Conservation (phyloP, 2,113 vertebrate genomes). For the Microcebus ravelobensis region DNA sequence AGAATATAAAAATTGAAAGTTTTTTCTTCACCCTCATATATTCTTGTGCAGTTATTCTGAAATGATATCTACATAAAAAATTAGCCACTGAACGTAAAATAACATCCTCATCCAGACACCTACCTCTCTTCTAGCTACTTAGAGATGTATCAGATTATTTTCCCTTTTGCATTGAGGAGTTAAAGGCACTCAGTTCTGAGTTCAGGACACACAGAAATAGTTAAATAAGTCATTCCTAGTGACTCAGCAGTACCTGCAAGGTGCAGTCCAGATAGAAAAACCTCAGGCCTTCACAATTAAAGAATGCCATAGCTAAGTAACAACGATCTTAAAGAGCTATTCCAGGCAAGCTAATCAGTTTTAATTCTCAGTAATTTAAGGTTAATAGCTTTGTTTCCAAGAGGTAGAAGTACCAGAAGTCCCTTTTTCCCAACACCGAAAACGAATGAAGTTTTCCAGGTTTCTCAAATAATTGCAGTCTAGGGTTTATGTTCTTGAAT, state of each 20-base stretch:
- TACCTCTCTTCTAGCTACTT: not conserved
- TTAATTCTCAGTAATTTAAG: not conserved
- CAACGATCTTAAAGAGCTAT: not conserved
- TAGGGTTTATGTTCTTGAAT: not conserved
- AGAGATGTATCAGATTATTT: not conserved
- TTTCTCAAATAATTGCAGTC: not conserved
- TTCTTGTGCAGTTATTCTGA: not conserved
- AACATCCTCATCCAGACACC: not conserved
- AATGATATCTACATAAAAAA: not conserved
- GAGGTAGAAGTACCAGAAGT: not conserved
- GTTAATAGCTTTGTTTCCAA: not conserved
- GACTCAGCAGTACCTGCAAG: not conserved
- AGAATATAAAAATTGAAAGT: not conserved
- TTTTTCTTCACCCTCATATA: not conserved
- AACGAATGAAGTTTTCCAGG: not conserved
- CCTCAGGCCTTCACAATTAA: not conserved
- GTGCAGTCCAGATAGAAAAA: not conserved
- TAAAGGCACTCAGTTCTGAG: not conserved
- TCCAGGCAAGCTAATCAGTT: not conserved
- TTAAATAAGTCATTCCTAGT: not conserved
- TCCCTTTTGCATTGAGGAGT: not conserved
- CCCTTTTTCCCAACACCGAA: not conserved
- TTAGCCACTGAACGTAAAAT: not conserved
- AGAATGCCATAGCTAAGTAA: not conserved
- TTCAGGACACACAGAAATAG: not conserved